Evolutionary conservation across 2,888 invertebrate species (phyloP), one percentile per base, ranked within the genome.

Genomic region (Oscheius sp.): DNA sequence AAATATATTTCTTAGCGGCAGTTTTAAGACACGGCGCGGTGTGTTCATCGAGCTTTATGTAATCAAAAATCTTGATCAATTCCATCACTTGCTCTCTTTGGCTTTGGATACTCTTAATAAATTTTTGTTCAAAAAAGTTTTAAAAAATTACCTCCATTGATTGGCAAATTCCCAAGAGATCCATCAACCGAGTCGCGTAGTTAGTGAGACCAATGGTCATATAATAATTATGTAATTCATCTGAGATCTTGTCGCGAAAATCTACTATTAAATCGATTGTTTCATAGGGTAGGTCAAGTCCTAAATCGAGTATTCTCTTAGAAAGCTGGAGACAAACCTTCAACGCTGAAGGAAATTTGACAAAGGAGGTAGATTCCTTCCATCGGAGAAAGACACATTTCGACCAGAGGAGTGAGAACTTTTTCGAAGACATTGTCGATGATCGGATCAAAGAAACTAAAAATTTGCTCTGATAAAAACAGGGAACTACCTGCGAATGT

Each of bases 101-200:
- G 57, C 52, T 57, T 15, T 76, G 79, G 39, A 76, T 72, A 31
- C 71, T 69, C 69, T 75, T 69, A 27, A 74, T 12, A 3, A 12
- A 69, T n/a, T n/a, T n/a, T 45, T 27, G 10, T n/a, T 34, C 12
- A 27, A 42, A 25, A 1, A 37, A 29, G 61, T 33, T 48, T 31
- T 25, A 23, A 33, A 3, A 42, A 15, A 27, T 52, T 15, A 74
- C 74, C 64, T 78, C 75, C 33, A 79, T 57, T 23, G 69, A 67
- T 53, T 77, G 72, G 5, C 74, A 65, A 33, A 75, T 70, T 3
- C 57, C 52, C 75, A 79, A 74, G 42, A 79, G 23, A 37, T 74
- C 70, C 65, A 75, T 73, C 10, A 79, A 69, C 55, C 79, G 50
- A 10, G 50, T 67, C 1, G 79, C 79, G 58, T 79, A 79, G 61